A percentile compares a stretch with the other conserved stretches of the same genome.
Conservation (phyloP, 2,797 vertebrate species). For the Sandelia bainsii region DNA sequence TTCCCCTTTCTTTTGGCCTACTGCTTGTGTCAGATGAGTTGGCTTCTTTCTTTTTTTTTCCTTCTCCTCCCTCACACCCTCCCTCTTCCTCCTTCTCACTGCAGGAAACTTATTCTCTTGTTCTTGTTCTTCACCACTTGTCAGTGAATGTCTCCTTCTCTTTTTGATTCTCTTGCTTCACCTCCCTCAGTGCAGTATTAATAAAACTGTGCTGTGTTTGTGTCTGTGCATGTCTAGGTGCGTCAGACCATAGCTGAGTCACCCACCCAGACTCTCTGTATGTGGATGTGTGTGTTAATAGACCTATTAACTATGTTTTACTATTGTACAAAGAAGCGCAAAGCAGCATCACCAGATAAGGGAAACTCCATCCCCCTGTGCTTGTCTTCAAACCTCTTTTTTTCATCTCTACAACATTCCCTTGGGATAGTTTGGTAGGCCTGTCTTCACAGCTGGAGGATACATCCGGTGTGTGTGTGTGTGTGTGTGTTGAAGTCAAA, state of each 20-base stretch:
- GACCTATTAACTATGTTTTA: constrained; percentile 33
- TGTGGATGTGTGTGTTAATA: constrained; percentile 8
- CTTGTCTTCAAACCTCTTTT: constrained; percentile 25
- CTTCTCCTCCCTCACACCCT: constrained; percentile 27
- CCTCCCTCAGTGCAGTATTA: constrained; percentile 26
- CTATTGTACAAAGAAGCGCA: constrained; percentile 28
- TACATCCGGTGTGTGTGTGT: constrained; percentile 59
- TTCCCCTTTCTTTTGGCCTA: constrained; percentile 75
- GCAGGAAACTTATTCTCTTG: constrained; percentile 66
- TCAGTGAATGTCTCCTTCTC: constrained; percentile 32
- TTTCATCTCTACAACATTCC: constrained; percentile 23
- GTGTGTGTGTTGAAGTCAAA: constrained; percentile 6
- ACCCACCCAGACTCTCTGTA: constrained; percentile 10
- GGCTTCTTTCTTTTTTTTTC: constrained; percentile 68
- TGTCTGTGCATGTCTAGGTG: constrained; percentile 22
- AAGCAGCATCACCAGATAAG: constrained; percentile 58
- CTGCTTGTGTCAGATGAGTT: constrained; percentile 84
- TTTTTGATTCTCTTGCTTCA: constrained; percentile 17
- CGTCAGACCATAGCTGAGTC: constrained; percentile 36
- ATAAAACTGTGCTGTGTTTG: constrained; percentile 13
- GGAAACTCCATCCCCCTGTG: constrained; percentile 39
- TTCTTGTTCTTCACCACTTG: constrained; percentile 59
- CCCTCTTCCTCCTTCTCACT: constrained; percentile 56
- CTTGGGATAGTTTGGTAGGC: constrained; percentile 31
- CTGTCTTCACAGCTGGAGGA: constrained; percentile 74